Evolutionary conservation across 1,140 invertebrate genomes (phyloP).

Genomic region (Ctenoplectra terminalis): DNA sequence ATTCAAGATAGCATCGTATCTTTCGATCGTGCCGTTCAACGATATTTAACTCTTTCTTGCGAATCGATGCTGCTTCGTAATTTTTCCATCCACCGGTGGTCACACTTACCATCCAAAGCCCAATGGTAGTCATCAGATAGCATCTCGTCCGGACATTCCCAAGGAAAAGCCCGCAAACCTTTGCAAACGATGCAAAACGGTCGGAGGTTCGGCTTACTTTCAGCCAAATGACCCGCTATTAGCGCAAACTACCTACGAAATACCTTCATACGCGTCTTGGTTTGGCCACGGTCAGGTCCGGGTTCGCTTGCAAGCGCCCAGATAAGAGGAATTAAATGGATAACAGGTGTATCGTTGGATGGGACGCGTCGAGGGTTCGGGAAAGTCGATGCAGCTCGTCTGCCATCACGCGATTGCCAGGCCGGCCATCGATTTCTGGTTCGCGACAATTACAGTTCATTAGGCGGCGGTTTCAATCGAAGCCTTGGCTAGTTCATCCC

Average conservation of each 20-base stretch:
- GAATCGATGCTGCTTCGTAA: background rate
- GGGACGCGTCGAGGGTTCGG: background rate
- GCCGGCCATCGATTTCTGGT: conserved; percentile 47
- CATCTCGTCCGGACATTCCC: background rate
- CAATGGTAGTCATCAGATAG: background rate
- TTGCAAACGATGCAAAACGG: background rate
- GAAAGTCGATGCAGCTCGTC: background rate
- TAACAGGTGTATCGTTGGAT: conserved; percentile 19
- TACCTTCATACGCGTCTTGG: conserved; percentile 2
- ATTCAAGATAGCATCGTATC: too few species aligned
- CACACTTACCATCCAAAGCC: background rate
- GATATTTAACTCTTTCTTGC: too few species aligned
- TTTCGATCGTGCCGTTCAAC: too few species aligned
- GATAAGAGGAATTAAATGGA: conserved; percentile 47
- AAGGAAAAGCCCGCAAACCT: background rate
- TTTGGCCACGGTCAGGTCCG: background rate
- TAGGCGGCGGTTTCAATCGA: conserved; percentile 61
- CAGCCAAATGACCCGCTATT: conserved; percentile 24
- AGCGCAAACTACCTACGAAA: conserved; percentile 26
- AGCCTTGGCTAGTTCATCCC: conserved; percentile 1
- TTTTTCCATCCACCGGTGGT: background rate
- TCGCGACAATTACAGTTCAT: conserved; percentile 63
- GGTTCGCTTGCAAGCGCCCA: background rate
- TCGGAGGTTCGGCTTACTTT: conserved; percentile 19
- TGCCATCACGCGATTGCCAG: conserved; percentile 1